Percentiles rank a stretch among this genome's conserved stretches.
Evolutionary conservation across 2,113 vertebrate species (phyloP).

Genomic region (Neofelis nebulosa): DNA sequence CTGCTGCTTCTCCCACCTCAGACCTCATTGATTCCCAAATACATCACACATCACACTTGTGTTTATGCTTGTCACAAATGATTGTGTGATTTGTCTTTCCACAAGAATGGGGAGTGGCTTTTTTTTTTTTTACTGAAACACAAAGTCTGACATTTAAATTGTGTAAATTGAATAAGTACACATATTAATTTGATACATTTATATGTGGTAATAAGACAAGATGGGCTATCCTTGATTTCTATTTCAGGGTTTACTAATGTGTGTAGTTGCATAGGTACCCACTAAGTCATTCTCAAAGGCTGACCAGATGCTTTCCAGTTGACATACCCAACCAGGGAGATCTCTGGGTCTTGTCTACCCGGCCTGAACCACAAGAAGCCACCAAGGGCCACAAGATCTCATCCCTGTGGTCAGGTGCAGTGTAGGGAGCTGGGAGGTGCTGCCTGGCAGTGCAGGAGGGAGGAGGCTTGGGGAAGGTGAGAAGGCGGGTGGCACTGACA

Average conservation of each 20-base stretch:
- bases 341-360: accelerated
- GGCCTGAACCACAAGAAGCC: background rate
- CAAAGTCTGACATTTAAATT: background rate
- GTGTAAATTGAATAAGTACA: background rate
- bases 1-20: background rate
- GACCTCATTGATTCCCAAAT: background rate
- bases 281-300: background rate
- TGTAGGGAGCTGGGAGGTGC: background rate
- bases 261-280: background rate
- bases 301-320: background rate
- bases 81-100: background rate
- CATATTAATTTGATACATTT: background rate
- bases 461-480: background rate
- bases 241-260: no score
- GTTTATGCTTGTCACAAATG: background rate
- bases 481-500: background rate
- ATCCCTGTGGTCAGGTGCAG: accelerated
- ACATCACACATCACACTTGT: background rate
- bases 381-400: background rate
- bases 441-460: background rate
- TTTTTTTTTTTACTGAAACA: background rate
- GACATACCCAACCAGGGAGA: background rate
- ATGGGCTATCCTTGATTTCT: background rate
- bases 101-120: background rate
- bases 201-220: no score